phyloP scores from a whole-genome alignment of 2,797 vertebrate species.

The Betta splendens region DNA sequence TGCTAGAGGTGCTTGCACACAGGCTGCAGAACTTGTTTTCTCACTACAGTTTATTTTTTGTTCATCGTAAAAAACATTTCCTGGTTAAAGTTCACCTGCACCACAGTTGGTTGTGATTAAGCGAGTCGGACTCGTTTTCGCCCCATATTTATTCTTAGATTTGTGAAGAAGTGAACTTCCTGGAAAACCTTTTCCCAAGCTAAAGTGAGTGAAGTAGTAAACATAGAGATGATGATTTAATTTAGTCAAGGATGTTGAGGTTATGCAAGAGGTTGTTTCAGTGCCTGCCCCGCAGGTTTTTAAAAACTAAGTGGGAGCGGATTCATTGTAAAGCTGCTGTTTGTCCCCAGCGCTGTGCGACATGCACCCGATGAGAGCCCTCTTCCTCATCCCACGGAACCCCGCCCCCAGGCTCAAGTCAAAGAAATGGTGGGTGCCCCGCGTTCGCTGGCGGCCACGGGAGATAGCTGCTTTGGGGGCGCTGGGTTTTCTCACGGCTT shows the following conservation, averaged over 20 bases:
- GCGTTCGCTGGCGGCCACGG: not conserved
- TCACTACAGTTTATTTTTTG: slow-evolving; percentile 6
- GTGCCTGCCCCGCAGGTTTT: not conserved
- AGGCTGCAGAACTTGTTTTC: slow-evolving; percentile 1
- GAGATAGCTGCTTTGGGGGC: too few relatives aligned
- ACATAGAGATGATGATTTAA: slow-evolving; percentile 1
- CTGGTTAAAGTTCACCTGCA: too few relatives aligned
- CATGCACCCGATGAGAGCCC: slow-evolving; percentile 96
- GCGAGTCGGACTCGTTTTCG: too few relatives aligned
- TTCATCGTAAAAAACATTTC: too few relatives aligned
- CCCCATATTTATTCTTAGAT: too few relatives aligned
- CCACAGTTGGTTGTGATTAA: too few relatives aligned
- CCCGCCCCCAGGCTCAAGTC: slow-evolving; percentile 92
- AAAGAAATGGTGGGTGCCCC: slow-evolving; percentile 92
- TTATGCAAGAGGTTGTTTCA: not conserved
- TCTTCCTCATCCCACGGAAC: slow-evolving; percentile 94
- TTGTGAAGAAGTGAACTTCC: too few relatives aligned
- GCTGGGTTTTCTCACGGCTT: too few relatives aligned
- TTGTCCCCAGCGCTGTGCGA: slow-evolving; percentile 89
- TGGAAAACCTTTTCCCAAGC: not conserved
- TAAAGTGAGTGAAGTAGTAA: not conserved
- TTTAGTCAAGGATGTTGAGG: not conserved
- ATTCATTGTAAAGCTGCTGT: not conserved
- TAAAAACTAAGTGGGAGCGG: slow-evolving; percentile 28
- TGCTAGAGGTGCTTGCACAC: slow-evolving; percentile 7